These are phyloP conservation scores for Dyspetes luteomarginatus DNA, from an alignment of 2,888 invertebrate species.

Conservation along the genomic window DNA sequence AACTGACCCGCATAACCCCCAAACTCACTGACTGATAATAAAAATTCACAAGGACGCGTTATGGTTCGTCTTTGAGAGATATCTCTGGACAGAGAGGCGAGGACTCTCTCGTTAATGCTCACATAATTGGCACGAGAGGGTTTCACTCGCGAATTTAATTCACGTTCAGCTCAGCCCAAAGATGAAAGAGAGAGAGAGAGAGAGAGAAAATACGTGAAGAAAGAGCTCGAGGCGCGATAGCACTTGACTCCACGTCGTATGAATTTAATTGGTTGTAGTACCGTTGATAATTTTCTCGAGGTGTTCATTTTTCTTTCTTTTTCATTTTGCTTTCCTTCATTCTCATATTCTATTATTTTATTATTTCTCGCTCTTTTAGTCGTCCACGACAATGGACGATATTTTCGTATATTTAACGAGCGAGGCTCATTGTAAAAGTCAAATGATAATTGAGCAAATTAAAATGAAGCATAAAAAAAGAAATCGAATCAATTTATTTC, in stretches of 20 bases:
- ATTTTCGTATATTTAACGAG: slow-evolving; percentile 9
- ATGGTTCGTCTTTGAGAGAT: slow-evolving; percentile 29
- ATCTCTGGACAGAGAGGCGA: slow-evolving; percentile 16
- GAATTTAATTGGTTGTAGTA: slow-evolving; percentile 55
- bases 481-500: not conserved
- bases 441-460: slow-evolving; percentile 2
- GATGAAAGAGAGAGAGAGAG: slow-evolving; percentile 14
- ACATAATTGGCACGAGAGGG: slow-evolving; percentile 57
- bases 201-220: slow-evolving; percentile 35
- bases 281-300: slow-evolving; percentile 56
- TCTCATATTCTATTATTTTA: slow-evolving; percentile 12
- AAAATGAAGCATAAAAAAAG: no score
- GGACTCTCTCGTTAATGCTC: slow-evolving; percentile 53
- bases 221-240: slow-evolving; percentile 24
- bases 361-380: not conserved
- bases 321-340: slow-evolving; percentile 7
- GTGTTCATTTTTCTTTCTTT: slow-evolving; percentile 30
- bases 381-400: slow-evolving; percentile 9
- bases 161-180: slow-evolving; percentile 37
- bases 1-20: not conserved
- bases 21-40: slow-evolving; percentile 38
- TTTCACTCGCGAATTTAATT: slow-evolving; percentile 61
- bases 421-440: slow-evolving; percentile 7
- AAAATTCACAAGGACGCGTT: slow-evolving; percentile 56
- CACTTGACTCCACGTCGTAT: slow-evolving; percentile 51